Evolutionary conservation across 2,797 vertebrate genomes (phyloP).

Genomic region (Silurus aristotelis): DNA sequence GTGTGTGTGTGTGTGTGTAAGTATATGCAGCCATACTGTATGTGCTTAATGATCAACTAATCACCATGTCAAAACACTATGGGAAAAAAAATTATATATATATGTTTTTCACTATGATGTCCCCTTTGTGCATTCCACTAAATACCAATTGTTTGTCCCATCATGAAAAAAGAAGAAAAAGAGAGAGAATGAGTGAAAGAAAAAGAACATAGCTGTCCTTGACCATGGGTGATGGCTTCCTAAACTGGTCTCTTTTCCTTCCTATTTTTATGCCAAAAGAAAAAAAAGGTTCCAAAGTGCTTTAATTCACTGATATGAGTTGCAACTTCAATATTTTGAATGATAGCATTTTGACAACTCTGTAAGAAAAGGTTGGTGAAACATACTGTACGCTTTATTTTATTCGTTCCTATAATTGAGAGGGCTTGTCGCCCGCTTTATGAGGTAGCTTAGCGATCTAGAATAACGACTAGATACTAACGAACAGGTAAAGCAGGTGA

Average conservation of each 20-base stretch:
- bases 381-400: no score
- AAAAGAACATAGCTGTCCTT: constrained; percentile 20
- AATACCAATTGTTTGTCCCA: constrained; percentile 58
- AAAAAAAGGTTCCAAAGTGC: constrained; percentile 36
- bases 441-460: constrained; percentile 56
- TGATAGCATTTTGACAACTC: constrained; percentile 4
- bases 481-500: constrained; percentile 36
- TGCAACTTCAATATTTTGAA: constrained; percentile 4
- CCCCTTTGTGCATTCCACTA: constrained; percentile 16
- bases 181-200: not conserved
- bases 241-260: constrained; percentile 41
- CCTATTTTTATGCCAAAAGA: not conserved
- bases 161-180: constrained; percentile 26
- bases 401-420: constrained; percentile 14
- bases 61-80: constrained; percentile 43
- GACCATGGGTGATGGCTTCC: constrained; percentile 49
- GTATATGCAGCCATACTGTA: constrained; percentile 53
- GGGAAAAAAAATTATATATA: constrained; percentile 21
- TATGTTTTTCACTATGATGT: constrained; percentile 60
- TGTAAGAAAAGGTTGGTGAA: no score
- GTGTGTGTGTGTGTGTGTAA: constrained; percentile 12
- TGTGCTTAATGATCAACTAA: constrained; percentile 67
- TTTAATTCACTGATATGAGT: constrained; percentile 17
- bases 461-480: constrained; percentile 40
- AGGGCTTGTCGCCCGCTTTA: constrained; percentile 40